Evolutionary conservation across 2,888 invertebrate species (phyloP).

Genomic region (Muscina levida): DNA sequence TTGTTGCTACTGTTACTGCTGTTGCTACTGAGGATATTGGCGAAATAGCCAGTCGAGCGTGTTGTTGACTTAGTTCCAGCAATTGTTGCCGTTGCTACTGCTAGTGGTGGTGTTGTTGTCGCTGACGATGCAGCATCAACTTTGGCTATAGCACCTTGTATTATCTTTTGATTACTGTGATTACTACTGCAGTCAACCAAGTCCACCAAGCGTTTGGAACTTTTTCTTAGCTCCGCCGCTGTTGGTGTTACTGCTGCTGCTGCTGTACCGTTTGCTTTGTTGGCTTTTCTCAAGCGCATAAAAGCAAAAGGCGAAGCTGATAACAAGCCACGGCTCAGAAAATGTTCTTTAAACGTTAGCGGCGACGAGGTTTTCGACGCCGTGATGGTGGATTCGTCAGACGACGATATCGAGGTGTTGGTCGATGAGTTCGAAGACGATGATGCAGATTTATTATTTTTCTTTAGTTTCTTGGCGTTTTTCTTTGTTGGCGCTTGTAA

Average conservation of each 20-base stretch:
- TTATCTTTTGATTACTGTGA: slow-evolving; percentile 53
- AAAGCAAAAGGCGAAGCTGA: slow-evolving; percentile 69
- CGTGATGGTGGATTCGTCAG: slow-evolving; percentile 39
- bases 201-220: slow-evolving; percentile 53
- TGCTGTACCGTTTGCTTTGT: slow-evolving; percentile 61
- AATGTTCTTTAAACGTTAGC: slow-evolving; percentile 59
- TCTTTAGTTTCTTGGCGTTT: slow-evolving; percentile 51
- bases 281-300: slow-evolving; percentile 73
- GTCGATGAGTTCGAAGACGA: slow-evolving; percentile 46
- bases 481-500: slow-evolving; percentile 60
- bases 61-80: slow-evolving; percentile 61
- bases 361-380: slow-evolving; percentile 42
- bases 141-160: slow-evolving; percentile 66
- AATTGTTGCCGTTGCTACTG: slow-evolving; percentile 44
- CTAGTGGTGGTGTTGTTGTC: slow-evolving; percentile 68
- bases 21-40: slow-evolving; percentile 56
- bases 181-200: slow-evolving; percentile 68
- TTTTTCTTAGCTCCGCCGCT: slow-evolving; percentile 56
- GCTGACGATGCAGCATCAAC: slow-evolving; percentile 23
- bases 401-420: slow-evolving; percentile 16
- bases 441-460: slow-evolving; percentile 52
- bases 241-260: slow-evolving; percentile 39
- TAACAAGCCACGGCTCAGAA: slow-evolving; percentile 58
- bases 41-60: slow-evolving; percentile 56
- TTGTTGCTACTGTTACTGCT: slow-evolving; percentile 40